Evolutionary conservation across 2,888 invertebrate species (phyloP).

Genomic region (Hirtodrosophila confusa): DNA sequence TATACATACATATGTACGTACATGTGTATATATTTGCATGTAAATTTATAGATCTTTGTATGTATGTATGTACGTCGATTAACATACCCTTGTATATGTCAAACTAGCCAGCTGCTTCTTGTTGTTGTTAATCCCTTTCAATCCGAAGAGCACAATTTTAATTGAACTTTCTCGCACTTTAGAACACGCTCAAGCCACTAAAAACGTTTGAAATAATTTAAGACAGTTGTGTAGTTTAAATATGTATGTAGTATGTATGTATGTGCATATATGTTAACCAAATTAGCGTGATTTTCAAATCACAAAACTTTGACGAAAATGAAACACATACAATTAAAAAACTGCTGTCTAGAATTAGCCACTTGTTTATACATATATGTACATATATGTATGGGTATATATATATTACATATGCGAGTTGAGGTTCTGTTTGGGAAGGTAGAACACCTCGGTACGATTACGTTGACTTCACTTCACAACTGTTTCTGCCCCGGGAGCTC

Average conservation of each 20-base stretch:
- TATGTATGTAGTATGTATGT: slow-evolving; percentile 3
- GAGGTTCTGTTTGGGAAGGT: slow-evolving; percentile 49
- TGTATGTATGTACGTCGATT: slow-evolving; percentile 1
- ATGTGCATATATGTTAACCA: slow-evolving; percentile 16
- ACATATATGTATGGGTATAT: slow-evolving; percentile 11
- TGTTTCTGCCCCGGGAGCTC: slow-evolving; percentile 45
- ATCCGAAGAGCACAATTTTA: neutral
- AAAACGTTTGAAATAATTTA: slow-evolving; percentile 20
- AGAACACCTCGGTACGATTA: slow-evolving; percentile 60
- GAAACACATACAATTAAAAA: slow-evolving; percentile 19
- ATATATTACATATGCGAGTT: slow-evolving; percentile 25
- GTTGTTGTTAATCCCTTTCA: slow-evolving; percentile 25
- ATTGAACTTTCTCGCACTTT: slow-evolving; percentile 23
- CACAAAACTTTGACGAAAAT: slow-evolving; percentile 17
- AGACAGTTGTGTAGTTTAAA: slow-evolving; percentile 6
- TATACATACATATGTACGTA: slow-evolving; percentile 3
- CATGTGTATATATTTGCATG: neutral
- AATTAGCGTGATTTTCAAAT: slow-evolving; percentile 40
- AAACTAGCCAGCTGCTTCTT: slow-evolving; percentile 24
- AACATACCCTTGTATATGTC: slow-evolving; percentile 24
- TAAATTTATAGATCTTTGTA: neutral
- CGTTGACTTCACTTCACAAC: slow-evolving; percentile 59
- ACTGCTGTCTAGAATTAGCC: slow-evolving; percentile 38
- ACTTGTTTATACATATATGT: slow-evolving; percentile 21
- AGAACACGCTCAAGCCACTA: slow-evolving; percentile 21